A percentile compares a stretch with the other conserved stretches of the same genome.
These are phyloP conservation scores for Rhinogobius similis DNA, from an alignment of 2,113 vertebrate species.

Conservation along the genomic window DNA sequence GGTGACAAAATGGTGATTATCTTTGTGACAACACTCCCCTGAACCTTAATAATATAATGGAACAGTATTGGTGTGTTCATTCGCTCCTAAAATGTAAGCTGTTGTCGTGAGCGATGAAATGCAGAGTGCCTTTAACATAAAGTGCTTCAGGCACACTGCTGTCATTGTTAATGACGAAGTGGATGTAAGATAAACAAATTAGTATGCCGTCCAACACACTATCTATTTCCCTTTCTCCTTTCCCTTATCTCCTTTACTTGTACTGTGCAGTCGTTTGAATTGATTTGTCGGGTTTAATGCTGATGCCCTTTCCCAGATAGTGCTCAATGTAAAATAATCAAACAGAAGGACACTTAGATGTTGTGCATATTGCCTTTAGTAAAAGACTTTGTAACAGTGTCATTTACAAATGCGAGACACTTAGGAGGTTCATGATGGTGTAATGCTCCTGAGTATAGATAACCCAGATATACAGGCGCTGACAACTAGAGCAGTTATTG, in stretches of 20 bases:
- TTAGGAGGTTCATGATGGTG: conserved; percentile 2
- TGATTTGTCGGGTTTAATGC: neutral
- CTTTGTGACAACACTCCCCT: too few relatives aligned
- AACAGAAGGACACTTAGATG: neutral
- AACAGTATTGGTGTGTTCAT: too few relatives aligned
- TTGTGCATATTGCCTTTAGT: neutral
- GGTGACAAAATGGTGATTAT: too few relatives aligned
- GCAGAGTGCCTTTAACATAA: too few relatives aligned
- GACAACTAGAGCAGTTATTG: conserved; percentile 1
- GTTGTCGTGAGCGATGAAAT: too few relatives aligned
- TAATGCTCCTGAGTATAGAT: conserved; percentile 4
- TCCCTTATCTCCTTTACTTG: neutral
- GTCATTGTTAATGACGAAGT: neutral
- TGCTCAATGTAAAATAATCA: neutral
- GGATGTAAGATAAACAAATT: neutral
- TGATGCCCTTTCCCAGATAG: neutral
- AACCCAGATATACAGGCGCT: conserved; percentile 5
- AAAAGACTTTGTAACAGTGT: neutral
- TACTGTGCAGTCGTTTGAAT: neutral
- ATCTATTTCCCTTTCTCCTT: neutral
- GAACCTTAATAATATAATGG: too few relatives aligned
- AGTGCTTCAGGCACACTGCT: too few relatives aligned
- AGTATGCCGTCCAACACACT: neutral
- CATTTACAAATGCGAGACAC: conserved; percentile 9
- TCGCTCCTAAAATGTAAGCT: too few relatives aligned